These are phyloP conservation scores for Delichon dasypus DNA, from an alignment of 2,797 vertebrate species.

Conservation along the genomic window DNA sequence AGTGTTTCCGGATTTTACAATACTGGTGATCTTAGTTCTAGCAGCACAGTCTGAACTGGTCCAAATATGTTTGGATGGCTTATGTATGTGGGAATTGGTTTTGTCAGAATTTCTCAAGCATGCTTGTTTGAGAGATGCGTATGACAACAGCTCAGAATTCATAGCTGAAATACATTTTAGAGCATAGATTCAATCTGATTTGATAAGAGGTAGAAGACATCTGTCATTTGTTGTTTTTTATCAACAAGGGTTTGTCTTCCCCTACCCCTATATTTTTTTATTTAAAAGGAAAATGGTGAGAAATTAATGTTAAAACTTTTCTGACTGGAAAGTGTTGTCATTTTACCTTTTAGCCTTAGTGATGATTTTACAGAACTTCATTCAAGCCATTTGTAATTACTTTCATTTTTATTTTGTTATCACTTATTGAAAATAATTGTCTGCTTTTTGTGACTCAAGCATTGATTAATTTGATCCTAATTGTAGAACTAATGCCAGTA, in stretches of 20 bases:
- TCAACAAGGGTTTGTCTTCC: background rate
- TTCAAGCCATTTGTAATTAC: background rate
- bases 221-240: slow-evolving; percentile 26
- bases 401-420: background rate
- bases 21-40: background rate
- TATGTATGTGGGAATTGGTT: slow-evolving; percentile 14
- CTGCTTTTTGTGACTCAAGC: background rate
- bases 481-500: background rate
- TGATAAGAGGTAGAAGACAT: slow-evolving; percentile 2
- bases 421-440: background rate
- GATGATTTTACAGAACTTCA: background rate
- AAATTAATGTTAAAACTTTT: background rate
- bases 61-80: background rate
- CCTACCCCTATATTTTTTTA: background rate
- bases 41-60: background rate
- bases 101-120: slow-evolving; percentile 6
- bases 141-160: slow-evolving; percentile 26
- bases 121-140: background rate
- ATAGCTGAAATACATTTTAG: slow-evolving; percentile 17
- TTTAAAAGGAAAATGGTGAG: background rate
- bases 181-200: slow-evolving; percentile 22
- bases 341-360: background rate
- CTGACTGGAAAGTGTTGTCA: background rate
- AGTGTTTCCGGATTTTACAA: slow-evolving; percentile 4
- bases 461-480: background rate